These are phyloP conservation scores for Drosophila acutilabella DNA, from an alignment of 2,888 invertebrate genomes.

Conservation along the genomic window DNA sequence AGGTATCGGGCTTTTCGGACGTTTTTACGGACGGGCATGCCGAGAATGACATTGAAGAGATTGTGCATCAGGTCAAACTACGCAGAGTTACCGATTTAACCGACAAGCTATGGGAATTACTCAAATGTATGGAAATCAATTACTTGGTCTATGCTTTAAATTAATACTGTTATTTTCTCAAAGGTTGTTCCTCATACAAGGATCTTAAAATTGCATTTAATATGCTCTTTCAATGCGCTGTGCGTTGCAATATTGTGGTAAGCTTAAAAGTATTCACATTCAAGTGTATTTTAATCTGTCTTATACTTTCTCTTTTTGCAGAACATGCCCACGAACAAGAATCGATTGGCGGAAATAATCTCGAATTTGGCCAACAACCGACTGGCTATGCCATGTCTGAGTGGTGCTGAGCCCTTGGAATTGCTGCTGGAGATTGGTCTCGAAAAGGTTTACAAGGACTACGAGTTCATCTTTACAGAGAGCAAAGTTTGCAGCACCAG, in stretches of 20 bases:
- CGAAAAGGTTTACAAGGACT: constrained; percentile 84
- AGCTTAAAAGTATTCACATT: constrained; percentile 23
- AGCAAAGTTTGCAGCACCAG: constrained; percentile 83
- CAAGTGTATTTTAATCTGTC: neutral
- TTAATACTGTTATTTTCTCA: neutral
- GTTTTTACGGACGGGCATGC: constrained; percentile 57
- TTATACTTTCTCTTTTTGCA: constrained; percentile 33
- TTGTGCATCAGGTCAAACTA: constrained; percentile 76
- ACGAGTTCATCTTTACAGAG: constrained; percentile 83
- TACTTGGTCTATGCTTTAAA: neutral
- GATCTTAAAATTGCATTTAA: constrained; percentile 83
- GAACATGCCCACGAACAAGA: constrained; percentile 84
- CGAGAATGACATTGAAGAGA: constrained; percentile 81
- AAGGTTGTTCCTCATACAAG: constrained; percentile 83
- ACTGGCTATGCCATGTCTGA: constrained; percentile 84
- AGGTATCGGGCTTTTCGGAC: constrained; percentile 73
- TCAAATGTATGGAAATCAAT: constrained; percentile 75
- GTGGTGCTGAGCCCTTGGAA: constrained; percentile 84
- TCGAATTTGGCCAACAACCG: constrained; percentile 84
- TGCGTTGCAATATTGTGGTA: constrained; percentile 84
- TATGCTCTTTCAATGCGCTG: constrained; percentile 83
- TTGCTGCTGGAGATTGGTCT: constrained; percentile 85
- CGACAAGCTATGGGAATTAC: constrained; percentile 83
- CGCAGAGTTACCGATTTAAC: constrained; percentile 81
- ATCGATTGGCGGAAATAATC: constrained; percentile 84